Conservation (phyloP, 2,888 invertebrate species). For the Hyposoter dolosus region DNA sequence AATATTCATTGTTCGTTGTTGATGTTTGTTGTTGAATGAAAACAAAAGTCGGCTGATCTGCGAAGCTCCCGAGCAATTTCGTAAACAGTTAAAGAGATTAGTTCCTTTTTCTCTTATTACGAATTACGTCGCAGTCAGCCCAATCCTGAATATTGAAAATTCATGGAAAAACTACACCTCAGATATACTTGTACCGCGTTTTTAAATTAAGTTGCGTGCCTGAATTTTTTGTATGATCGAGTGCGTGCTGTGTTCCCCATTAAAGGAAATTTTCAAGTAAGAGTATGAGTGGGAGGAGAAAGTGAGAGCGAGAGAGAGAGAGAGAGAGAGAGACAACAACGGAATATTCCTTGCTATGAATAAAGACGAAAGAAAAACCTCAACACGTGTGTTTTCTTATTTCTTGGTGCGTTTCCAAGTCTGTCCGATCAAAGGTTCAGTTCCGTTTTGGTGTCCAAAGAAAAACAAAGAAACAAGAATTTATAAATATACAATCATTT, state of each 20-base stretch:
- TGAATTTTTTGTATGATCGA: conserved; percentile 79
- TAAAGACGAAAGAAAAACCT: conserved; percentile 71
- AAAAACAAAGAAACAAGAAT: conserved; percentile 48
- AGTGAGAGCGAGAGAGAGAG: conserved; percentile 76
- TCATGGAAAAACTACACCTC: conserved; percentile 42
- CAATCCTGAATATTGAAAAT: conserved; percentile 32
- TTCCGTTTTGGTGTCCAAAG: conserved; percentile 87
- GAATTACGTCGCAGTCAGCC: conserved; percentile 57
- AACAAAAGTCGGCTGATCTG: conserved; percentile 30
- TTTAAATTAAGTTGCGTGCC: conserved; percentile 82
- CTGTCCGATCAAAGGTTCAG: conserved; percentile 85
- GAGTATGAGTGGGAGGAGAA: conserved; percentile 72
- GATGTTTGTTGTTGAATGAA: conserved; percentile 62
- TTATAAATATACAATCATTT: conserved; percentile 59
- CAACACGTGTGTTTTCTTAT: conserved; percentile 83
- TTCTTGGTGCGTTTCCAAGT: conserved; percentile 85
- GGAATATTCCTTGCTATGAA: conserved; percentile 84
- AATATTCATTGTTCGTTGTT: conserved; percentile 64
- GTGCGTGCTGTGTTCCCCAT: conserved; percentile 75
- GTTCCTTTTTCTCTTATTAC: conserved; percentile 62
- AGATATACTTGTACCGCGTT: conserved; percentile 64
- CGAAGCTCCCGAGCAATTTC: conserved; percentile 28
- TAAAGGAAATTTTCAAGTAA: conserved; percentile 72
- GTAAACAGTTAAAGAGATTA: conserved; percentile 3
- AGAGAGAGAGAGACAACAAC: conserved; percentile 78